Conservation (phyloP, 2,113 vertebrate genomes). For the Archocentrus centrarchus region DNA sequence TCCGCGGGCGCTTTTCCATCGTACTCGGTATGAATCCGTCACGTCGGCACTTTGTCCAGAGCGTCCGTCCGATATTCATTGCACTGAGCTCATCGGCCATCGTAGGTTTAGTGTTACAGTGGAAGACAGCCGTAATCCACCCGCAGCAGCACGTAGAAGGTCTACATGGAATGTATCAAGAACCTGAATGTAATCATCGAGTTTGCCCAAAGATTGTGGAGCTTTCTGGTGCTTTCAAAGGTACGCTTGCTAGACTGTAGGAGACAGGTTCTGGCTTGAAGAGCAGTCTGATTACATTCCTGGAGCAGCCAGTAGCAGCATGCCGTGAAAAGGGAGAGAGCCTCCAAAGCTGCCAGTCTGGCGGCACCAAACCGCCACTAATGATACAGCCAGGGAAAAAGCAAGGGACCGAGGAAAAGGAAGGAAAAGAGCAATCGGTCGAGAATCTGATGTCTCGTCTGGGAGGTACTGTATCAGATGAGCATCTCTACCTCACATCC, state of each 20-base stretch:
- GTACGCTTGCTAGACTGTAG: background rate
- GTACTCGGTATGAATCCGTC: background rate
- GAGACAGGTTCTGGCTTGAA: background rate
- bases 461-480: conserved; percentile 72
- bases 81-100: background rate
- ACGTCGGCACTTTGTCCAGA: background rate
- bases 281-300: conserved; percentile 5
- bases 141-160: background rate
- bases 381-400: conserved; percentile 41
- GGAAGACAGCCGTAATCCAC: background rate
- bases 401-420: conserved; percentile 37
- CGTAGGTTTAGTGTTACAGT: no score
- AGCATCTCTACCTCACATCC: conserved; percentile 84
- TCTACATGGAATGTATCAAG: conserved; percentile 69
- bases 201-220: conserved; percentile 65
- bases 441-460: conserved; percentile 37
- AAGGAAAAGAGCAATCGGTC: conserved; percentile 32
- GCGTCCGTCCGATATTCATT: background rate
- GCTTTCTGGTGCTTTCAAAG: conserved; percentile 56
- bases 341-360: conserved; percentile 51
- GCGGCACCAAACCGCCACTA: conserved; percentile 27
- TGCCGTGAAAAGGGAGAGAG: conserved; percentile 43
- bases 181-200: conserved; percentile 72
- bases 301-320: conserved; percentile 66
- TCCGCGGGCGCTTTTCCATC: conserved; percentile 5